Base-by-base conservation (phyloP, 2,113 vertebrate genomes). In the Alexandromys fortis region DNA sequence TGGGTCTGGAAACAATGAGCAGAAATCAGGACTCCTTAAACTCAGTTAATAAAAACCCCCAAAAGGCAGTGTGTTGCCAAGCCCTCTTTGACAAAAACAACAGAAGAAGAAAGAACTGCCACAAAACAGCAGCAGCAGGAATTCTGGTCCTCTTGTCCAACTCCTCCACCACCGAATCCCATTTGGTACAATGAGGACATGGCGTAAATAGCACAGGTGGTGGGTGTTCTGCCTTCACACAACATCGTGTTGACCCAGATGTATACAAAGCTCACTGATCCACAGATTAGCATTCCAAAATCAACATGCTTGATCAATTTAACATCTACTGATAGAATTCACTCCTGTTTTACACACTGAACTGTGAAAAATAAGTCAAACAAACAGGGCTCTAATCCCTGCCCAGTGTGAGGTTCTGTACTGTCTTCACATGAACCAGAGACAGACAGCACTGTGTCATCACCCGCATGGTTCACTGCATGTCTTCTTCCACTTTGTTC, bases 281-380 rank as follows among this genome's bases (percentile, higher is more conserved):
- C 88, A 68, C 38, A 94, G 94, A 49, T 86, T 96, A 96, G 83
- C 38, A 65, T 97, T 90, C 79, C 81, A 86, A 45, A 97, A 86
- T 8, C 7, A 52, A 96, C 35, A 82, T 82, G 28, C 47, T 85
- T 96, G 91, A 94, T 24, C 88, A 94, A 63, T 90, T 98, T 73
- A 96, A 98, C 96, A 94, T 94, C 65, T 90, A 3, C 86, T 91
- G 73, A 90, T 93, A 90, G 88, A 96, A 86, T 70, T 96, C 68
- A 81, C 55, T 97, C 61, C 61, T 93, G 22, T 92, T 97, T 87
- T 96, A 79, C 49, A 75, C 70, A 88, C 0, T 88, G 82, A 93
- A 93, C 67, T 22, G 11, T 93, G 35, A 94, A 93, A 95, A 95
- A 93, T 58, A 72, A 90, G 55, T 90, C 87, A 28, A 86, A 91